Conservation (phyloP, 92 coral and sea anemone species). For the Zoanthus sansibaricus region DNA sequence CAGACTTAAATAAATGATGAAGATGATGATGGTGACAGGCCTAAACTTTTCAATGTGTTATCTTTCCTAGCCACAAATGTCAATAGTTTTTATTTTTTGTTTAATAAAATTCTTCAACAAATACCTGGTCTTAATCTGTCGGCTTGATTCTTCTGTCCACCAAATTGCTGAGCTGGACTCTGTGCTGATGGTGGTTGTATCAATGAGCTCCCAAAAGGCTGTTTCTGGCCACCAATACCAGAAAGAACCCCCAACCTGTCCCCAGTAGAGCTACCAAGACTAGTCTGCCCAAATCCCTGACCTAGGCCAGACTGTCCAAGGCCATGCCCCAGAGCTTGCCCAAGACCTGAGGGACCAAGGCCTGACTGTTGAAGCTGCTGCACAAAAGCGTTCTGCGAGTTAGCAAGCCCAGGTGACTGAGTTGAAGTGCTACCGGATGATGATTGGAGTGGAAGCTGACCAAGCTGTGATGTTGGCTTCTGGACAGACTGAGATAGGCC, state of each 20-base stretch:
- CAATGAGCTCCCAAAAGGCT: constrained; percentile 70
- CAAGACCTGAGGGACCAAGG: constrained; percentile 65
- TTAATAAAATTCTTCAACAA: background rate
- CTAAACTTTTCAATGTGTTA: too few species aligned
- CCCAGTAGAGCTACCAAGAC: constrained; percentile 66
- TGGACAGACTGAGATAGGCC: constrained; percentile 85
- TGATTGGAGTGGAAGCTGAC: constrained; percentile 74
- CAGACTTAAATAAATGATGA: too few species aligned
- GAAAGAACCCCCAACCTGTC: constrained; percentile 77
- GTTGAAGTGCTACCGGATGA: constrained; percentile 67
- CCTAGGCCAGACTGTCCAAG: constrained; percentile 40
- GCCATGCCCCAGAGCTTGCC: constrained; percentile 35
- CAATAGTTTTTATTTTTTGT: background rate
- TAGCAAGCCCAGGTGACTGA: constrained; percentile 80
- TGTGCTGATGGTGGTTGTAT: constrained; percentile 76
- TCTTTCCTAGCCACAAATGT: too few species aligned
- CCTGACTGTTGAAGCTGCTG: constrained; percentile 90
- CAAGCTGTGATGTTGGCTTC: constrained; percentile 87
- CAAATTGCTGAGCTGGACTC: constrained; percentile 66
- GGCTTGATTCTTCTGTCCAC: constrained; percentile 72
- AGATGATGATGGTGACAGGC: too few species aligned
- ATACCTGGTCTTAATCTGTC: constrained; percentile 90
- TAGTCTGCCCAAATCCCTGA: constrained; percentile 23
- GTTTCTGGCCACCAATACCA: constrained; percentile 78
- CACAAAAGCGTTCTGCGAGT: constrained; percentile 81